phyloP scores from a whole-genome alignment of 1,140 invertebrate genomes.

The Bombus vancouverensis region DNA sequence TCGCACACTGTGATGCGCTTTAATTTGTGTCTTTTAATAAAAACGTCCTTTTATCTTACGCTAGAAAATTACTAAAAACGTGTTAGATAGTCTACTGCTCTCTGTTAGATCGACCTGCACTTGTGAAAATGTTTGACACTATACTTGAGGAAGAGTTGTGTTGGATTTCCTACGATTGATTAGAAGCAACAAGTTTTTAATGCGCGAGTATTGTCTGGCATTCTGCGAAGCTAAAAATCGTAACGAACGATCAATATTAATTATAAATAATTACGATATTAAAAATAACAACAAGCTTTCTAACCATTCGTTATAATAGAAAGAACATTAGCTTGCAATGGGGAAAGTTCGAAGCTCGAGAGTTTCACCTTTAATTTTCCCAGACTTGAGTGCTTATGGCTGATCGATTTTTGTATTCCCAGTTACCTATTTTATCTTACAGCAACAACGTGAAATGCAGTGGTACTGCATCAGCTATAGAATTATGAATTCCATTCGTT shows the following conservation, averaged over 20 bases:
- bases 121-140: not conserved
- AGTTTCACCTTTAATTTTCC: not conserved
- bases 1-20: not conserved
- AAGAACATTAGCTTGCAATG: not conserved
- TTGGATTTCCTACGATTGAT: not conserved
- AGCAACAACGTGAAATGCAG: not conserved
- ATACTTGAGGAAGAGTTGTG: not conserved
- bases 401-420: conserved; percentile 25
- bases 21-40: not conserved
- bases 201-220: not conserved
- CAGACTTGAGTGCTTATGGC: not conserved
- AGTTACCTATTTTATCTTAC: conserved; percentile 15
- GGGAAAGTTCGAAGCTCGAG: not conserved
- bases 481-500: conserved; percentile 8
- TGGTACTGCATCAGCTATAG: conserved; percentile 25
- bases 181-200: conserved; percentile 11
- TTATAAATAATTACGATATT: not conserved
- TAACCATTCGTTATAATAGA: not conserved
- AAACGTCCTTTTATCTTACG: not conserved
- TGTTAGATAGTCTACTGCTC: too few relatives aligned
- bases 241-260: not conserved
- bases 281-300: not conserved
- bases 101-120: too few relatives aligned
- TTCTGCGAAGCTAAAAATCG: not conserved
- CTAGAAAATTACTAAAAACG: not conserved